Base-by-base conservation (phyloP, 2,113 vertebrate genomes). In the Pedetes capensis region DNA sequence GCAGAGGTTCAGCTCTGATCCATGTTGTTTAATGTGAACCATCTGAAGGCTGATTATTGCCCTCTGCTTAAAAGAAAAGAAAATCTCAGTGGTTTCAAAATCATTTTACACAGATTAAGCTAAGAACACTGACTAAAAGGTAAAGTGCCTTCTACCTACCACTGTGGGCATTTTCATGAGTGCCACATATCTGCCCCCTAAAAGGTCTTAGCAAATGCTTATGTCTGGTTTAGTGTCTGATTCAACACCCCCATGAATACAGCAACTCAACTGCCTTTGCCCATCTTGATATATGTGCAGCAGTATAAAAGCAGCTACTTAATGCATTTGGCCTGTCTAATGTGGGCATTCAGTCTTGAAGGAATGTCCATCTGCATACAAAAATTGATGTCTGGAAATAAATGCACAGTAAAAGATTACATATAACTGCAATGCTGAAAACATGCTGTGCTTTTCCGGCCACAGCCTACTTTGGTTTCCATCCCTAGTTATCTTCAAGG, bases 191-290 rank as follows among this genome's bases (percentile, higher is more conserved):
- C 69, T 75, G 22, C 12, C 47, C 7, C 32, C 27, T 63, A 7
- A 23, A 63, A 17, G 12, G 57, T 61, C 68, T 87, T 22, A 49
- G 16, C 17, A 1, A 20, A 14, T 1, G 42, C 47, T 27, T 0
- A 1, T 0, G 23, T 27, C 34, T 69, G 39, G 34, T 2, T 27
- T 20, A 0, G 0, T 13, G 18, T 57, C 39, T 66, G 4, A 17
- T n/a, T 32, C 29, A 64, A 39, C 1, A 8, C 1, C 1, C 3
- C 16, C 2, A 47, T 42, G 22, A 51, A 3, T 18, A 7, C 4
- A 32, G 17, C 4, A 32, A 16, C 1, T 3, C 18, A 27, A 27
- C 32, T 17, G 6, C 39, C 16, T 51, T 81, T 34, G 34, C 63
- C 17, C 39, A 11, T 10, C 17, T 39, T 59, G 37, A 49, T 29